Percentiles rank a stretch among this genome's conserved stretches.
Conservation (phyloP, 2,888 invertebrate species). For the Callosobruchus maculatus region DNA sequence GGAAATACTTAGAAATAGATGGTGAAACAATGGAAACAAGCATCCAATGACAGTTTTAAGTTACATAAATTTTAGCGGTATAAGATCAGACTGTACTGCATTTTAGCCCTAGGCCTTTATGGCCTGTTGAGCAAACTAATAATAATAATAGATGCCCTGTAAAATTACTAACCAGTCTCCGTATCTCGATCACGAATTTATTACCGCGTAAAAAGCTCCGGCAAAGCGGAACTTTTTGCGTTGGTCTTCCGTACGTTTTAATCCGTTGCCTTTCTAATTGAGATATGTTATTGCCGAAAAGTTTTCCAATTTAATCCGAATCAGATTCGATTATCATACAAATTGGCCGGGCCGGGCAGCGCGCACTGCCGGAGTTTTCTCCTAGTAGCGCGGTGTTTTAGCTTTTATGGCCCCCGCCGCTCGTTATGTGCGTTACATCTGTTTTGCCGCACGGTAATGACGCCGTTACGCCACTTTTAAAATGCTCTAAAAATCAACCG, state of each 20-base stretch:
- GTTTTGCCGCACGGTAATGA: background rate
- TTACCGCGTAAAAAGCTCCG: background rate
- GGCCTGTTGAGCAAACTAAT: too few species aligned
- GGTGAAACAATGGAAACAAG: too few species aligned
- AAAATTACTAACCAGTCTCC: too few species aligned
- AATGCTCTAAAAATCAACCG: background rate
- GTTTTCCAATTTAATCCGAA: constrained; percentile 21
- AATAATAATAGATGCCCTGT: too few species aligned
- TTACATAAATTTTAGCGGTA: too few species aligned
- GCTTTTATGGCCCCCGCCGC: background rate
- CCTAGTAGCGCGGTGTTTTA: background rate
- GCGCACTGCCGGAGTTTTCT: background rate
- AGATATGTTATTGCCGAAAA: constrained; percentile 20
- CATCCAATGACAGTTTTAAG: too few species aligned
- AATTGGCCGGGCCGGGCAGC: constrained; percentile 10
- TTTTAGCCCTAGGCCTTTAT: too few species aligned
- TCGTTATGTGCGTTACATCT: background rate
- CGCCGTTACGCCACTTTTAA: background rate
- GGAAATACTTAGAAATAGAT: too few species aligned
- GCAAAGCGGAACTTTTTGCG: background rate
- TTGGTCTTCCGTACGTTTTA: constrained; percentile 14
- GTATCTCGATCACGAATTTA: too few species aligned
- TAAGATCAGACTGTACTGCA: too few species aligned
- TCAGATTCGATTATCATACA: constrained; percentile 20
- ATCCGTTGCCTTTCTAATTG: constrained; percentile 27